A percentile compares a stretch with the other conserved stretches of the same genome.
Evolutionary conservation across 2,797 vertebrate species (phyloP).

Genomic region (Eremophila alpestris): DNA sequence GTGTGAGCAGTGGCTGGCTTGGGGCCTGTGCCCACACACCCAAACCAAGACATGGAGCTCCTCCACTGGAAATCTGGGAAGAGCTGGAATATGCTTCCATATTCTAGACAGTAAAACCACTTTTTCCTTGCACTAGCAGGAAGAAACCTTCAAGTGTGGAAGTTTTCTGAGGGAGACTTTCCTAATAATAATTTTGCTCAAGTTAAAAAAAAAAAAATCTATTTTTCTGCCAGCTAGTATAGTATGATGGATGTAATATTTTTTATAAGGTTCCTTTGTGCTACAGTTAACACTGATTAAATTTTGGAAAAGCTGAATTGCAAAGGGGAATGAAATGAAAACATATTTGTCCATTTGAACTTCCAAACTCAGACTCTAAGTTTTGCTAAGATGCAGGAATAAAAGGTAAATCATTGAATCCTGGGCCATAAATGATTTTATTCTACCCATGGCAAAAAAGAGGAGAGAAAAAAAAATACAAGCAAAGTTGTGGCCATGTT

Average conservation of each 20-base stretch:
- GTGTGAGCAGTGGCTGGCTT: accelerated
- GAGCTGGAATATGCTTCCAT: background rate
- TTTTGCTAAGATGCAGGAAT: background rate
- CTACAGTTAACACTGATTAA: background rate
- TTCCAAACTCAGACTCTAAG: background rate
- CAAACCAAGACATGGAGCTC: background rate
- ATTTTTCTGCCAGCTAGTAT: background rate
- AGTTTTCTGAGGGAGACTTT: background rate
- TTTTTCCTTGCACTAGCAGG: background rate
- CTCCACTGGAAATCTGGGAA: background rate
- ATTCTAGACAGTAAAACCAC: background rate
- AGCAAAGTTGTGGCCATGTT: background rate
- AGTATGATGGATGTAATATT: background rate
- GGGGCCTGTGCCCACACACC: accelerated
- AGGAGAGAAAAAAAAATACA: background rate
- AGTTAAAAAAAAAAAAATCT: background rate
- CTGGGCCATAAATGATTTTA: background rate
- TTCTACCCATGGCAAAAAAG: background rate
- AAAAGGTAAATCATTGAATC: background rate
- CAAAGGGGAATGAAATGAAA: background rate
- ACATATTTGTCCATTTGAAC: background rate
- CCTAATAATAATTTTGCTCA: background rate
- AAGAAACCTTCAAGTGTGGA: background rate
- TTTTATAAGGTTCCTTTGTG: background rate
- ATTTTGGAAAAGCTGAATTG: background rate